Evolutionary conservation across 2,113 vertebrate genomes (phyloP), one percentile per base, ranked within the genome.

Genomic region (Pao palembangensis): DNA sequence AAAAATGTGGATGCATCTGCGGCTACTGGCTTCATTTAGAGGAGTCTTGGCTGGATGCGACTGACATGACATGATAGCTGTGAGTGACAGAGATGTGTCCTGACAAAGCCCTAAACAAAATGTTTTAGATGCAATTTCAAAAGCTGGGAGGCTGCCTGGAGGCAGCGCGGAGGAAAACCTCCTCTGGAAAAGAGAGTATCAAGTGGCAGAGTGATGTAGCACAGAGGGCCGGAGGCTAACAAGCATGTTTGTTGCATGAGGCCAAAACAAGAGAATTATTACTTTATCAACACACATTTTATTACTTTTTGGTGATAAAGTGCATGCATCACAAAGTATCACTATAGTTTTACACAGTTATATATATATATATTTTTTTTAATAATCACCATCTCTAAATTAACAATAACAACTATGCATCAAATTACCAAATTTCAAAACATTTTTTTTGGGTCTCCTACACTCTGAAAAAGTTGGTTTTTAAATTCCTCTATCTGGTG

Each of bases 41-140:
- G 55, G 54, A 65, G 53, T 70, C 68, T 55, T 57, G 0, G 12
- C 66, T 61, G 61, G 53, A 21, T 67, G 51, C 49, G 18, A 62
- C 28, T 59, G 23, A 68, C 61, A 58, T 38, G 38, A 23, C 2
- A 23, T 49, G 60, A 4, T 51, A 67, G 69, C 42, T 23, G 64
- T 61, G 69, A 64, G 62, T 43, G 14, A 53, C 38, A 43, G 66
- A 76, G 70, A 76, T 50, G 65, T 61, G 78, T 76, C 78, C 76
- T 69, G 59, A 79, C 85, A 80, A 73, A 65, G 43, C 55, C 51
- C 71, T 61, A 70, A 81, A 81, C 74, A 73, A 83, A 80, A 73
- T 71, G 70, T 79, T 74, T 85, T 76, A 81, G 83, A 80, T 63
- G 49, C 54, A 55, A 7, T 79, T 85, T 82, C 67, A 80, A 80